These are phyloP conservation scores for Tamias sibiricus DNA, from an alignment of 2,113 vertebrate species.

Conservation along the genomic window DNA sequence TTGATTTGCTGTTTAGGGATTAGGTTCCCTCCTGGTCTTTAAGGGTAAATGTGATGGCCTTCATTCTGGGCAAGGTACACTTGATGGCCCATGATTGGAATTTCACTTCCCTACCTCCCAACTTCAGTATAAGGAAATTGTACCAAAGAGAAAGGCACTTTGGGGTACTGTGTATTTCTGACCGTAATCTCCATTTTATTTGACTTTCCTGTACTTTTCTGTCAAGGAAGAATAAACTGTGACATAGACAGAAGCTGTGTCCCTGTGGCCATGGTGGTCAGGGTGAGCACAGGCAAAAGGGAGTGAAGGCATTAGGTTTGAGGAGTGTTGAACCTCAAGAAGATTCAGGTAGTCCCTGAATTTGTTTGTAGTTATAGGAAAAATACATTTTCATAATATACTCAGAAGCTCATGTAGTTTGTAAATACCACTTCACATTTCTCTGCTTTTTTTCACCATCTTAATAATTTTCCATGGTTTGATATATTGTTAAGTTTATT, in stretches of 20 bases:
- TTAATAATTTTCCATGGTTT: background rate
- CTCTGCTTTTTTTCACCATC: background rate
- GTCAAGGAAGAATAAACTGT: background rate
- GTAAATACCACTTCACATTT: background rate
- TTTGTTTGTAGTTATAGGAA: background rate
- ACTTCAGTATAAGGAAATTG: background rate
- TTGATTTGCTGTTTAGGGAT: background rate
- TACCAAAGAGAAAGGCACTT: background rate
- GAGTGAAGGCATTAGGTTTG: background rate
- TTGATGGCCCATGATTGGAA: background rate
- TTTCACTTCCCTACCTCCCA: background rate
- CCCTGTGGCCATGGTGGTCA: background rate
- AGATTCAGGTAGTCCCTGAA: background rate
- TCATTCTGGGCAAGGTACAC: accelerated
- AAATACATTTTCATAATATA: background rate
- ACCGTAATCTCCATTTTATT: background rate
- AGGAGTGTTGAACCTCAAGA: background rate
- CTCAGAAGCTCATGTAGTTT: background rate
- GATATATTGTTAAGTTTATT: background rate
- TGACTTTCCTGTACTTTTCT: background rate
- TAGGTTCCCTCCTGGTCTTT: background rate
- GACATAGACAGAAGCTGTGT: background rate
- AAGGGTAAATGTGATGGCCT: background rate
- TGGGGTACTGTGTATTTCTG: background rate
- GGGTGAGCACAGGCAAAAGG: background rate